phyloP scores from a whole-genome alignment of 2,888 invertebrate genomes.

The Perithous albicinctus region DNA sequence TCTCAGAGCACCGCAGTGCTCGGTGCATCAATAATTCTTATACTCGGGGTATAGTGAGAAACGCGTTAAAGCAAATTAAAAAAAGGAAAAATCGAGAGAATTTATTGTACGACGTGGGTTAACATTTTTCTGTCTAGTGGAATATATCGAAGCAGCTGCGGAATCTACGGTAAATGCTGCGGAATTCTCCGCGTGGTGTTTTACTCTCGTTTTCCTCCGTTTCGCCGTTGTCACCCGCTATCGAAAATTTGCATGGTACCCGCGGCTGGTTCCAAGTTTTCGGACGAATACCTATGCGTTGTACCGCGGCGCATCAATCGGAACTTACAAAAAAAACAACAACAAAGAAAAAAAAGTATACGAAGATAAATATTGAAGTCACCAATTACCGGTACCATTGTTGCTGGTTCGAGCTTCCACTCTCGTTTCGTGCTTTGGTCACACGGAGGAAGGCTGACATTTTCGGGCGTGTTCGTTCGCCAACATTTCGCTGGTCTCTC shows the following conservation, averaged over 20 bases:
- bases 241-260: conserved; percentile 16
- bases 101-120: neutral
- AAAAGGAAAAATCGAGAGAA: neutral
- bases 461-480: conserved; percentile 11
- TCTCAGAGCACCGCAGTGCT: neutral
- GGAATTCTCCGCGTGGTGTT: neutral
- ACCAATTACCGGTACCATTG: conserved; percentile 54
- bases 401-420: conserved; percentile 40
- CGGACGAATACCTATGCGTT: neutral
- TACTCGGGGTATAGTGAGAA: conserved; percentile 1
- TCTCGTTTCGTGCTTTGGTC: conserved; percentile 6
- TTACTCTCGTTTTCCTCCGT: neutral
- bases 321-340: conserved; percentile 9
- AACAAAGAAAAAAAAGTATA: neutral
- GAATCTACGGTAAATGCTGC: neutral
- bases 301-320: conserved; percentile 1
- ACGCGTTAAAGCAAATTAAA: neutral
- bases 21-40: conserved; percentile 17
- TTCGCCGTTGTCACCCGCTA: neutral
- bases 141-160: neutral
- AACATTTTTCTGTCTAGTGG: neutral
- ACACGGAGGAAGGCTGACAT: conserved; percentile 1
- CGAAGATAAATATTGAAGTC: neutral
- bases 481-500: conserved; percentile 14
- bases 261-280: neutral